Evolutionary conservation across 2,797 vertebrate genomes (phyloP).

Genomic region (Crossoptilon crossoptilon): DNA sequence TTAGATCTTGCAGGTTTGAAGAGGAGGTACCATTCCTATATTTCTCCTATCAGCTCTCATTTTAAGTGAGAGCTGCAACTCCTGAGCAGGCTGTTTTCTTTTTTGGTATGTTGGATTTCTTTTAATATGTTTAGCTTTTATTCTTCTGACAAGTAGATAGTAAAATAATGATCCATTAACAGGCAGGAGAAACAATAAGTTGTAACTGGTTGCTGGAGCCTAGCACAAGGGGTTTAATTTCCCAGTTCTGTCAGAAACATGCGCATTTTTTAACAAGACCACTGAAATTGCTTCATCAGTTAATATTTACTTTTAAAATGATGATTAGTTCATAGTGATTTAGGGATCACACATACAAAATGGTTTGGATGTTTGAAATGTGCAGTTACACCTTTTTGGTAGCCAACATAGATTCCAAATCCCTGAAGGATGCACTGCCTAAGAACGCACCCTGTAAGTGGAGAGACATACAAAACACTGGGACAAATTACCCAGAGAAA

Average conservation of each 20-base stretch:
- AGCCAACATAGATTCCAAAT: rapidly evolving
- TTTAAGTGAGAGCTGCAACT: not conserved
- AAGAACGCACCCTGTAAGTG: rapidly evolving
- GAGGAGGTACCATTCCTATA: not conserved
- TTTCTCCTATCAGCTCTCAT: not conserved
- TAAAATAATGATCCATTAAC: not conserved
- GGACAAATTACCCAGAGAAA: too few relatives aligned
- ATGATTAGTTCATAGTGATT: not conserved
- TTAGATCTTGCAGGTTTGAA: not conserved
- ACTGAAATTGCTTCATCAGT: not conserved
- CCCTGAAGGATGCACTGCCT: not conserved
- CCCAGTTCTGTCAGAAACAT: not conserved
- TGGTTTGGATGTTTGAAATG: not conserved
- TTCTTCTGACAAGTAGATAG: not conserved
- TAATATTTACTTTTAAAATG: not conserved
- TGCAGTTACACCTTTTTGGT: not conserved
- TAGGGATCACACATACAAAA: not conserved
- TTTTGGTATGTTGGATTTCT: not conserved
- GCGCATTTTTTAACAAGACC: not conserved
- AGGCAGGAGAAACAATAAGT: not conserved
- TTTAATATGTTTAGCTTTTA: not conserved
- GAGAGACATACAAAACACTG: not conserved
- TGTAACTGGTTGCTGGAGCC: rapidly evolving
- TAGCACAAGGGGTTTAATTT: rapidly evolving
- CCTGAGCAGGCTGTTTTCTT: not conserved